phyloP scores from a whole-genome alignment of 35 echinoderm and acorn worm genomes.

The Ptychodera flava region DNA sequence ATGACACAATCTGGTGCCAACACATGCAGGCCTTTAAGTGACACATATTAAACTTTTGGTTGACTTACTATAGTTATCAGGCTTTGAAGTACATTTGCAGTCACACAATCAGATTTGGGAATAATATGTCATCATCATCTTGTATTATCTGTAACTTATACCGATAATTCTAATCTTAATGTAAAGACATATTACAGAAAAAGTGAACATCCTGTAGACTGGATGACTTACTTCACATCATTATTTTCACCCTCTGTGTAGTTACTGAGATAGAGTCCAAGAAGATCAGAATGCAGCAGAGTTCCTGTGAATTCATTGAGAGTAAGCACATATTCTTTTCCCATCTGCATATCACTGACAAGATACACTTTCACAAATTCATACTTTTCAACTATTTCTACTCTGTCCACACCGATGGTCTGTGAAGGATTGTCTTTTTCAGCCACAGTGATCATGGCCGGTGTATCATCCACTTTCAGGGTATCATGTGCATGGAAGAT shows the following conservation, averaged over 20 bases:
- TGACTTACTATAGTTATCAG: too few species aligned
- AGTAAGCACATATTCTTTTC: conserved; percentile 28
- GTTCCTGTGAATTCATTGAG: conserved; percentile 57
- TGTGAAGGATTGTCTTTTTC: background rate
- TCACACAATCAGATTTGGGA: too few species aligned
- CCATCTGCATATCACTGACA: background rate
- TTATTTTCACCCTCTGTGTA: background rate
- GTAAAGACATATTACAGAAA: too few species aligned
- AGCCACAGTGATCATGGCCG: background rate
- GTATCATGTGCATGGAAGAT: conserved; percentile 52
- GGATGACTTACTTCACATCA: too few species aligned
- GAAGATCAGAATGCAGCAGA: conserved; percentile 4
- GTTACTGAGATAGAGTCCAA: background rate
- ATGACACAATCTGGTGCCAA: too few species aligned
- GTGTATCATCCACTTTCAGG: background rate
- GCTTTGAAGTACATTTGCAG: too few species aligned
- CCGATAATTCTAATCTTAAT: too few species aligned
- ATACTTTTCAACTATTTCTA: background rate
- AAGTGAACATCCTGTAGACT: too few species aligned
- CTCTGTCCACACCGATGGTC: background rate
- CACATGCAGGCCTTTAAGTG: too few species aligned
- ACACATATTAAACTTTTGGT: too few species aligned
- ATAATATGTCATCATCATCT: too few species aligned
- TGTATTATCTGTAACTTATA: too few species aligned
- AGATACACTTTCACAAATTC: background rate